Percentiles rank a stretch among this genome's conserved stretches.
Conservation (phyloP, 2,888 invertebrate species). For the Anticlea derivata region DNA sequence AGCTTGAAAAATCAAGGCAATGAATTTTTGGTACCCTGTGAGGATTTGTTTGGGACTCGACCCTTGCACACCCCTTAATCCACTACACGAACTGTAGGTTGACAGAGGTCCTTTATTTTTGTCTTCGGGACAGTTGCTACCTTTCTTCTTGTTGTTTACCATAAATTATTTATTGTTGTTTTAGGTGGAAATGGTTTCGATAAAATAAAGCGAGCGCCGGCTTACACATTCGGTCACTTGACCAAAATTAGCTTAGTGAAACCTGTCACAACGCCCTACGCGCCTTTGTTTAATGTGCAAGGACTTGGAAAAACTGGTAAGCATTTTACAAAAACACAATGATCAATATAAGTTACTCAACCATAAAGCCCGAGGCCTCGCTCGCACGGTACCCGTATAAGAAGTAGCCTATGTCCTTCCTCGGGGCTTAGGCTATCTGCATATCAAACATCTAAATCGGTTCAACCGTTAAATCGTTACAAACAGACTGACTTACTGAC, state of each 20-base stretch:
- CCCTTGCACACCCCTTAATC: constrained; percentile 10
- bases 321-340: not conserved
- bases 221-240: constrained; percentile 62
- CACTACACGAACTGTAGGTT: constrained; percentile 1
- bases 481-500: too few species aligned
- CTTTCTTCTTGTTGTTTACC: constrained; percentile 1
- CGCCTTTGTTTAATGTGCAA: constrained; percentile 53
- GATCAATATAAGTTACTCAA: too few species aligned
- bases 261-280: constrained; percentile 46
- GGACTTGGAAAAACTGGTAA: constrained; percentile 52
- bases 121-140: not conserved
- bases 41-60: constrained; percentile 8
- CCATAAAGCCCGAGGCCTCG: too few species aligned
- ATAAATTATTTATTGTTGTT: constrained; percentile 22
- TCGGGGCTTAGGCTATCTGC: too few species aligned
- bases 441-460: too few species aligned
- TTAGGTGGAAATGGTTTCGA: constrained; percentile 67
- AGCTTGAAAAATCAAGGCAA: not conserved
- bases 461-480: too few species aligned
- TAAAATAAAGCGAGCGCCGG: constrained; percentile 66
- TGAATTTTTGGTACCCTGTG: constrained; percentile 1
- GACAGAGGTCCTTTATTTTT: constrained; percentile 13
- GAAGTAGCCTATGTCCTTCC: too few species aligned
- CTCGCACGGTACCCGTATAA: too few species aligned
- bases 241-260: constrained; percentile 46